phyloP scores from a whole-genome alignment of 2,888 invertebrate genomes.

The Nyleta sp. region DNA sequence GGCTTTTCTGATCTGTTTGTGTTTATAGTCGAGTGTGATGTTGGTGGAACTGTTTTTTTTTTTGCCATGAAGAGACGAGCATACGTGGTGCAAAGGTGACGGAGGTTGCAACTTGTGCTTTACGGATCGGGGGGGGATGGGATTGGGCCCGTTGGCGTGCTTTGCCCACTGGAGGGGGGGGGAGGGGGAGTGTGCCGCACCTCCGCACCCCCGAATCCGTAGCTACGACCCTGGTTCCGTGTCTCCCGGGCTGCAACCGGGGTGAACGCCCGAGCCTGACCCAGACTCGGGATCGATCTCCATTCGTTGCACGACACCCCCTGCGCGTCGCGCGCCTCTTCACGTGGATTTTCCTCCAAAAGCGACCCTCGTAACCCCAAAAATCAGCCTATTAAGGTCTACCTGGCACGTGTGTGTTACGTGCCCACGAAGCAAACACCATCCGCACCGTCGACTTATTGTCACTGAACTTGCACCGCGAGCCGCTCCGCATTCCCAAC shows the following conservation, averaged over 20 bases:
- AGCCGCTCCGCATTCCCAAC: slow-evolving; percentile 12
- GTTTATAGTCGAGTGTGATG: too few species aligned
- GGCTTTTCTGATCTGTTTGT: too few species aligned
- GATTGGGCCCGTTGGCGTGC: slow-evolving; percentile 65
- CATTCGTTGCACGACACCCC: slow-evolving; percentile 73
- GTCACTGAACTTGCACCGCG: slow-evolving; percentile 17
- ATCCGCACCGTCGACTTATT: slow-evolving; percentile 37
- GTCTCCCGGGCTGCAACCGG: slow-evolving; percentile 82
- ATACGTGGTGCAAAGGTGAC: too few species aligned
- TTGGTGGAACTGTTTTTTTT: too few species aligned
- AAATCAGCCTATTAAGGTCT: slow-evolving; percentile 60
- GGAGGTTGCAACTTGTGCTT: too few species aligned
- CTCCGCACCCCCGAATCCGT: slow-evolving; percentile 71
- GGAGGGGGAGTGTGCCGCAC: slow-evolving; percentile 72
- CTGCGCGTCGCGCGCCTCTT: slow-evolving; percentile 64
- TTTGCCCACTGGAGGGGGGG: slow-evolving; percentile 64
- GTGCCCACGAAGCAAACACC: slow-evolving; percentile 37
- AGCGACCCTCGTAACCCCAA: slow-evolving; percentile 68
- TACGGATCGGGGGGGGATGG: slow-evolving; percentile 44
- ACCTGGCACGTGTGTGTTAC: slow-evolving; percentile 48
- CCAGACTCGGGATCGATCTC: slow-evolving; percentile 83
- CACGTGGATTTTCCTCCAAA: slow-evolving; percentile 71
- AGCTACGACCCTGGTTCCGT: slow-evolving; percentile 80
- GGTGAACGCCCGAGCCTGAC: slow-evolving; percentile 82
- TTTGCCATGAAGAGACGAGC: too few species aligned